Evolutionary conservation across 1,140 invertebrate species (phyloP), one percentile per base, ranked within the genome.

Genomic region (Tribolium madens): DNA sequence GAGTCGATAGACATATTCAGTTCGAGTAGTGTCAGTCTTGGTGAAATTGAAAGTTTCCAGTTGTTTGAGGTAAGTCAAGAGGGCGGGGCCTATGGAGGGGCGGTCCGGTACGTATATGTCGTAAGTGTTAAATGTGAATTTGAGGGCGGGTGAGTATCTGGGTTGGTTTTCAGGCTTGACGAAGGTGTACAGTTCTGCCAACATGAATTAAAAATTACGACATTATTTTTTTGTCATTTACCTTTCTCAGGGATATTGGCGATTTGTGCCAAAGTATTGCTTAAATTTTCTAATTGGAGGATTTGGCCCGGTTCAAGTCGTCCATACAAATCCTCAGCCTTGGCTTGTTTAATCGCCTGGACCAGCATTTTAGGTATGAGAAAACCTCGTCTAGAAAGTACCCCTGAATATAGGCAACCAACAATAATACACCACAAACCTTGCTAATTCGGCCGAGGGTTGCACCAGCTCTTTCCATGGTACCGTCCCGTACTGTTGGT

Each of bases 391-490:
- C 84, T 87, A 31, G 75, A 79, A 78, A 70, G n/a, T 72, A 47
- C 64, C 9, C 14, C 21, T 52, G 6, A 26, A 26, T 26, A 3
- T 5, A 26, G 21, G 21, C 21, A 26, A 26, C 21, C 21, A 26
- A 26, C 21, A 26, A 26, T n/a, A n/a, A n/a, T 26, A 26, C 21
- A 26, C 21, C 21, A 26, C 21, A 26, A 26, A 90, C 86, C 86
- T 87, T 10, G 93, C 93, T 60, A 94, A 81, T 21, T 89, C 84
- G 6, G 88, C 87, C 1, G 92, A 88, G 6, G 94, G 93, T 80
- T 88, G 84, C 4, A 95, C 81, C 1, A 95, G 78, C 47, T 88
- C 84, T 36, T 86, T 80, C 94, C 94, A 95, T 1, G 89, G 82
- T 77, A 95, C 84, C 74, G 85, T 89, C 15, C 92, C 92, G 84